phyloP scores from a whole-genome alignment of 2,888 invertebrate species.

The Cerceris rybyensis region DNA sequence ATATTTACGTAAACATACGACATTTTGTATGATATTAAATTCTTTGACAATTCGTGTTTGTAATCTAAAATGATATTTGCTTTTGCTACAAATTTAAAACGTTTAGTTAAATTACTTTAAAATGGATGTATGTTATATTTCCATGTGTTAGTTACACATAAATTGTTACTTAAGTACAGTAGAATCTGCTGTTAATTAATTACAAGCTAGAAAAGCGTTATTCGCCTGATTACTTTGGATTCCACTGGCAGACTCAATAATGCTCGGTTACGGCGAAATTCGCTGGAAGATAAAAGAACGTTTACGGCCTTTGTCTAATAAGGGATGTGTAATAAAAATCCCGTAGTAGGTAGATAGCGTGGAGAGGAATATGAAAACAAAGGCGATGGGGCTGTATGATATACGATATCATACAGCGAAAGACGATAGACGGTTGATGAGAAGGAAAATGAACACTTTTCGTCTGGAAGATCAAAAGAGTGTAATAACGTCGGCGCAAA shows the following conservation, averaged over 20 bases:
- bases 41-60: neutral
- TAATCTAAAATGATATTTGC: neutral
- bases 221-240: slow-evolving; percentile 10
- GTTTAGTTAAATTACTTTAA: neutral
- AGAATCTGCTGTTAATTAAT: slow-evolving; percentile 26
- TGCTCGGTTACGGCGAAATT: slow-evolving; percentile 9
- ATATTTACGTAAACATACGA: no score
- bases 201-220: slow-evolving; percentile 16
- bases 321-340: slow-evolving; percentile 59
- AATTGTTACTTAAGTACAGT: slow-evolving; percentile 1
- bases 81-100: neutral
- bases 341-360: neutral
- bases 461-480: slow-evolving; percentile 41
- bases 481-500: slow-evolving; percentile 6
- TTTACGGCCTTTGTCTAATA: slow-evolving; percentile 41
- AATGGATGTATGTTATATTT: neutral
- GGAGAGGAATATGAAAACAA: neutral
- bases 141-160: neutral
- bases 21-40: no score
- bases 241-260: slow-evolving; percentile 19
- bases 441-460: slow-evolving; percentile 39
- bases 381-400: slow-evolving; percentile 14
- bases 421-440: slow-evolving; percentile 27
- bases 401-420: slow-evolving; percentile 5
- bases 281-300: slow-evolving; percentile 36